Evolutionary conservation across 2,113 vertebrate genomes (phyloP).

Genomic region (Hoplias malabaricus): DNA sequence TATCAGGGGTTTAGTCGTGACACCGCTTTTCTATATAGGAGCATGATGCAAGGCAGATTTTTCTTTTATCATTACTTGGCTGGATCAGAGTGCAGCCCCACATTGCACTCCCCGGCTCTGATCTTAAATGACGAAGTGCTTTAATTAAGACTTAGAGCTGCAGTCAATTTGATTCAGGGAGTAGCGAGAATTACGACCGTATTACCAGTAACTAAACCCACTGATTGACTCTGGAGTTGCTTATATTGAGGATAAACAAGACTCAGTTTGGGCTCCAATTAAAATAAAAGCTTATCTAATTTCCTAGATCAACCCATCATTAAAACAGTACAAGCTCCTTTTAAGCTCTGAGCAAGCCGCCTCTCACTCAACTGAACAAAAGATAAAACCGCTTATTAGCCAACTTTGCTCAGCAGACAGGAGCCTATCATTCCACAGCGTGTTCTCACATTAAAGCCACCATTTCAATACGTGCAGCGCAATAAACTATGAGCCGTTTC

Average conservation of each 20-base stretch:
- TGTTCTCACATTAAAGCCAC: not conserved
- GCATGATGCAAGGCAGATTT: conserved; percentile 5
- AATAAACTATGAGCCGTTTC: conserved; percentile 16
- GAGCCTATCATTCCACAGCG: not conserved
- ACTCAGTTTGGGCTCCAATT: conserved; percentile 36
- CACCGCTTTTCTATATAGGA: conserved; percentile 22
- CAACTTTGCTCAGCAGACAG: not conserved
- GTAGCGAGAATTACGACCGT: conserved; percentile 51
- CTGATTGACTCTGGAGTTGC: conserved; percentile 34
- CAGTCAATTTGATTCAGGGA: conserved; percentile 50
- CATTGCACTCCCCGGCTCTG: conserved; percentile 27
- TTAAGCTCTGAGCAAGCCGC: conserved; percentile 5
- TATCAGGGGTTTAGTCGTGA: conserved; percentile 33
- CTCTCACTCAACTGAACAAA: not conserved
- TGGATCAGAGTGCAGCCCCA: conserved; percentile 20
- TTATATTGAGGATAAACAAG: conserved; percentile 37
- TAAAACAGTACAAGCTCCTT: conserved; percentile 41
- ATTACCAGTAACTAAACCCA: conserved; percentile 48
- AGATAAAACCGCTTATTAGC: not conserved
- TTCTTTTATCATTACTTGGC: not conserved
- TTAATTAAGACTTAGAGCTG: conserved; percentile 54
- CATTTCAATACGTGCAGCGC: not conserved
- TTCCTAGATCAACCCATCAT: conserved; percentile 40
- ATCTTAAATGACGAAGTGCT: conserved; percentile 43
- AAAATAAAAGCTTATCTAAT: conserved; percentile 51